Conservation (phyloP, 1,140 invertebrate species). For the Teleopsis dalmanni region DNA sequence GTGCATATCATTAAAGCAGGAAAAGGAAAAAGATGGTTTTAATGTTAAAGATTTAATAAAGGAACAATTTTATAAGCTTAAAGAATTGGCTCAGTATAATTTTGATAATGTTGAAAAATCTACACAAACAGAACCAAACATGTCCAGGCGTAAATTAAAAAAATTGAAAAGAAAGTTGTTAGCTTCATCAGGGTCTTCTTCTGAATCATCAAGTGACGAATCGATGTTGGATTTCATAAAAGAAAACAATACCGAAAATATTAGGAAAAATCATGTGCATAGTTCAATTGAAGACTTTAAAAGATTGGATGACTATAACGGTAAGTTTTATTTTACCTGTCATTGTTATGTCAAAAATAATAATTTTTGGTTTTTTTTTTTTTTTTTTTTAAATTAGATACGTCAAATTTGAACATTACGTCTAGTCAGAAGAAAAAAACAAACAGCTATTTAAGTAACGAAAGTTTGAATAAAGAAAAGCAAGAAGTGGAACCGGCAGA, state of each 20-base stretch:
- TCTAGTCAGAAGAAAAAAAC: no score
- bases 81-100: not conserved
- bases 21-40: slow-evolving; percentile 14
- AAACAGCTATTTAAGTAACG: no score
- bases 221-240: not conserved
- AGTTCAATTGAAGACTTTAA: no score
- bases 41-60: slow-evolving; percentile 15
- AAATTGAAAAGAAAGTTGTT: not conserved
- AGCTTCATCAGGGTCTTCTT: slow-evolving; percentile 1
- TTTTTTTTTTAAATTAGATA: no score
- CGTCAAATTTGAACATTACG: no score
- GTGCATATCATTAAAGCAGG: slow-evolving; percentile 12
- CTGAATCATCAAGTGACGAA: slow-evolving; percentile 2
- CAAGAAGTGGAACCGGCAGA: no score
- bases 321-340: no score
- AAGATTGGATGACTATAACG: no score
- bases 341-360: no score
- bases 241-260: not conserved
- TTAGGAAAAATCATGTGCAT: no score
- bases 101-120: slow-evolving; percentile 1
- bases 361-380: no score
- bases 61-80: slow-evolving; percentile 19
- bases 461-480: no score
- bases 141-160: not conserved
- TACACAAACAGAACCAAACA: slow-evolving; percentile 2